Base-by-base conservation (phyloP, 2,113 vertebrate species). In the Cephalopholis sonnerati region DNA sequence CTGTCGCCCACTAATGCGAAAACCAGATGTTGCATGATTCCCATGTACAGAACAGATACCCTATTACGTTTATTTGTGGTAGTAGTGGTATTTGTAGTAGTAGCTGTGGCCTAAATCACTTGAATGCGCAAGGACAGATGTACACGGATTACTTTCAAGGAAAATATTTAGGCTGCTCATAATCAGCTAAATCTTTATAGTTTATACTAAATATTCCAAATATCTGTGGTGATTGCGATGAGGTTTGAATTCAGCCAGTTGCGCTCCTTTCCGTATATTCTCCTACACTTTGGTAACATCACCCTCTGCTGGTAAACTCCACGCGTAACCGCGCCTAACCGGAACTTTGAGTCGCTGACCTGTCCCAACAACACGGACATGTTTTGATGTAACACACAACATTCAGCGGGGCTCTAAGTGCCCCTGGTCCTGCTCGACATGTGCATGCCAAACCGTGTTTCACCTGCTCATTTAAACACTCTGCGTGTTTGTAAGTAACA, bases 341-440 rank as follows among this genome's bases (percentile, higher is more conserved):
- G 91, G 92, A 94, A 91, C 84, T 1, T 22, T n/a, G 11, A 20
- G 22, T 2, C 3, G 10, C 12, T 2, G 20, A n/a, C 16, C 2
- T 22, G 16, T 41, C 36, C 2, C 0, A 2, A 13, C 58, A 13
- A 0, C 39, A 66, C 89, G 94, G 89, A 85, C n/a, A 8, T 90
- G 58, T 93, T 94, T 93, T 87, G 77, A 25, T 94, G 93, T 32
- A 71, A 92, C 93, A 93, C 93, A 93, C 54, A 91, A 94, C 90
- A 93, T 69, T 53, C 32, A 25, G 11, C 44, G 32, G 24, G 29
- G 65, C 54, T 84, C 4, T 13, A 57, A 72, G 46, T n/a, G 17
- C 44, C 5, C 41, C 18, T n/a, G 17, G 29, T 5, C 41, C 18
- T 17, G 11, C 5, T 2, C 74, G 79, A 86, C 87, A 92, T 91